Conservation (phyloP, 2,113 vertebrate species). For the Chlorodrepanis virens region DNA sequence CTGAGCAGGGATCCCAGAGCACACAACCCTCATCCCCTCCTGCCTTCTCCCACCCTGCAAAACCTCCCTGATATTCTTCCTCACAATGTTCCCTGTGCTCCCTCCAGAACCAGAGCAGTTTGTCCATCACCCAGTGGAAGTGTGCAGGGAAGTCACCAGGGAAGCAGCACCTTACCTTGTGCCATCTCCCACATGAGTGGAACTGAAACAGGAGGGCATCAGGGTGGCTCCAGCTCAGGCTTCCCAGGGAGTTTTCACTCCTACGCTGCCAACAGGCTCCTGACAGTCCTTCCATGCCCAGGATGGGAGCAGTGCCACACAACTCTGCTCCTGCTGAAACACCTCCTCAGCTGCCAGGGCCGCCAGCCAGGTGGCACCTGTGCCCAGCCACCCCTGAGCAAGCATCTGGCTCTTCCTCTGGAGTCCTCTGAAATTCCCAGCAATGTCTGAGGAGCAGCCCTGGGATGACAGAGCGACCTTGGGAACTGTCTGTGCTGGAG, state of each 20-base stretch:
- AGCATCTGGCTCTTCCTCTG: neutral
- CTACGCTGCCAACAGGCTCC: rapidly evolving
- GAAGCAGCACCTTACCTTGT: neutral
- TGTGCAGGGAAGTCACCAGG: neutral
- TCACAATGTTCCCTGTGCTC: neutral
- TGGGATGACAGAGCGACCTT: neutral
- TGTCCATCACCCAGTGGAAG: neutral
- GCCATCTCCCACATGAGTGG: rapidly evolving
- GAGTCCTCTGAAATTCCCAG: neutral
- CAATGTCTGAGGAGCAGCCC: neutral
- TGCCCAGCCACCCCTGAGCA: neutral
- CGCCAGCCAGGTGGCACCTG: neutral
- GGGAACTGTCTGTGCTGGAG: rapidly evolving
- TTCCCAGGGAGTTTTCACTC: neutral
- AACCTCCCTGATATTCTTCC: neutral
- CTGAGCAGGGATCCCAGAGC: neutral
- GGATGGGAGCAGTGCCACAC: neutral
- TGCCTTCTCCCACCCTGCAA: rapidly evolving
- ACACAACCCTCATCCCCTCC: neutral
- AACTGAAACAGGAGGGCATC: neutral
- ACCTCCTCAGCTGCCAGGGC: neutral
- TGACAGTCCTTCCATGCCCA: neutral
- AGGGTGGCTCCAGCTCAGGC: neutral
- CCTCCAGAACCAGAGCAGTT: neutral
- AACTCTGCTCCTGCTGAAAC: neutral